Evolutionary conservation across 2,113 vertebrate genomes (phyloP), one percentile per base, ranked within the genome.

Genomic region (Alouatta palliata): DNA sequence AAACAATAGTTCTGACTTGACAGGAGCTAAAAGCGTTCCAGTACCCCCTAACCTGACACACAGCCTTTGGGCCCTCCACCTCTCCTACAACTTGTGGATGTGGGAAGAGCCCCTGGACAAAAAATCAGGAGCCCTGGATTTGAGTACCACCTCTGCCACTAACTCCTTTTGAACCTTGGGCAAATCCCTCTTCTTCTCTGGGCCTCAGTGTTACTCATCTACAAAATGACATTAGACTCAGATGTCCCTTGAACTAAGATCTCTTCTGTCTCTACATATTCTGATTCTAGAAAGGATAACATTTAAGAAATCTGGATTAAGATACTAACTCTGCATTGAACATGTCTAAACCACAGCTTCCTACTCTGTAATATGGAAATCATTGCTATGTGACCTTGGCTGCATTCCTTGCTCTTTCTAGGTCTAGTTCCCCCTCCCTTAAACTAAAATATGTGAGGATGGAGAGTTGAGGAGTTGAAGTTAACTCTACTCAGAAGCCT

Each of bases 211-310:
- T 80, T 84, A 84, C 13, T 87, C 66, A 94, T 43, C 17, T 58
- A 79, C 0, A 3, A 95, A 96, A 79, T 75, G 35, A 47, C 13
- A 89, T 73, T 83, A 68, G 30, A 66, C 23, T 89, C 40, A 83
- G 49, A 21, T 88, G 4, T 87, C 20, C 40, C 52, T 16, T 68
- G 47, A 56, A 89, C 43, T 32, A n/a, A 87, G 68, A 56, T 52
- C 8, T 91, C 19, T 93, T 68, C 58, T 32, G 77, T 25, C 11
- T 86, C 20, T n/a, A 54, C 4, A 12, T 52, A 47, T 23, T 87
- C 43, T 11, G 52, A 20, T 93, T 54, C 45, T 83, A 37, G 37
- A 97, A 93, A 91, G 68, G 73, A 70, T 17, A 70, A 3, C 56
- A 23, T 90, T 87, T 80, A 58, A 70, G 66, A 87, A 11, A 40